Evolutionary conservation across 1,140 invertebrate genomes (phyloP).

Genomic region (Globodera rostochiensis): DNA sequence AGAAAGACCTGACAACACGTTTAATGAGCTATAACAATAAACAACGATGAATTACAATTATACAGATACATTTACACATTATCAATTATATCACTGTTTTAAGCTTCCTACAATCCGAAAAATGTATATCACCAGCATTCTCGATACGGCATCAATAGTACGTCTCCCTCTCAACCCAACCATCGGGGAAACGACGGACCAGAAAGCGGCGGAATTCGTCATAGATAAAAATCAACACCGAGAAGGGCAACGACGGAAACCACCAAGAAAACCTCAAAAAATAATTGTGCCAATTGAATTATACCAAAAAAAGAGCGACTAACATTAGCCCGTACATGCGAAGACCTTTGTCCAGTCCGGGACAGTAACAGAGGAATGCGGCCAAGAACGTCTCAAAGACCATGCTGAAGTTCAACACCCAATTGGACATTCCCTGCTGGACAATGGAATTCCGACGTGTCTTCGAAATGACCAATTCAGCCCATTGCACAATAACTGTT

Average conservation of each 20-base stretch:
- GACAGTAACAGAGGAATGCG: slow-evolving; percentile 89
- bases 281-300: neutral
- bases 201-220: slow-evolving; percentile 88
- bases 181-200: slow-evolving; percentile 90
- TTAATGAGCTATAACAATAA: no score
- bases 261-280: slow-evolving; percentile 89
- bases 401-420: slow-evolving; percentile 90
- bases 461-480: slow-evolving; percentile 68
- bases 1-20: no score
- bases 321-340: slow-evolving; percentile 93
- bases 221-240: slow-evolving; percentile 69
- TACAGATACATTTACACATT: no score
- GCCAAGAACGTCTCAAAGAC: slow-evolving; percentile 89
- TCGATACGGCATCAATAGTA: slow-evolving; percentile 69
- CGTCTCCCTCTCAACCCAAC: slow-evolving; percentile 97
- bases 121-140: no score
- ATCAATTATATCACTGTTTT: no score
- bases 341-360: slow-evolving; percentile 92
- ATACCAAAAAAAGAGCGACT: slow-evolving; percentile 66
- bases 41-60: no score
- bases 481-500: slow-evolving; percentile 68
- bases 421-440: slow-evolving; percentile 74
- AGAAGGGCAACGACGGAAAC: slow-evolving; percentile 87
- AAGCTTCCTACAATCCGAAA: no score
- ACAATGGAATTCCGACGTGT: slow-evolving; percentile 67